Base-by-base conservation (phyloP, 2,888 invertebrate species). In the Caenorhabditis parvicauda region DNA sequence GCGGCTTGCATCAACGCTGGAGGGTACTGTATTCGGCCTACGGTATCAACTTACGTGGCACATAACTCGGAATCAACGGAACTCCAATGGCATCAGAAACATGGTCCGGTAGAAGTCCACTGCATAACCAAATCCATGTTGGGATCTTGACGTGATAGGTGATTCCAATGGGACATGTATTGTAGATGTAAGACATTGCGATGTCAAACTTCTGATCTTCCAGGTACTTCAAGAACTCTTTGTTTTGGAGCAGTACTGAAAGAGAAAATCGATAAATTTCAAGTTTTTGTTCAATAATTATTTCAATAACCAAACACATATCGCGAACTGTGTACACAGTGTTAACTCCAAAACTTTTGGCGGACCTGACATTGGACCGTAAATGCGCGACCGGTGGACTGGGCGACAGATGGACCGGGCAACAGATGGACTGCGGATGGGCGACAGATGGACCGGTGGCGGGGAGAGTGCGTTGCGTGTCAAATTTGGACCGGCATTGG, bases 91-190 rank as follows among this genome's bases (percentile, higher is more conserved):
- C 48, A 5, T 55, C 25, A 3, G 75, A 73, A 5, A 76, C 72
- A 24, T 42, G 58, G 37, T 76, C 76, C 60, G 67, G 51, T n/a
- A 77, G 39, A 22, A 62, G 53, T n/a, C 72, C 73, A 47, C 69
- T 61, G 58, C 72, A 66, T 41, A 76, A 37, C 76, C 76, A 76
- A n/a, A 76, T 68, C 71, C 71, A 75, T 17, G 73, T 65, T 1
- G 72, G 72, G 41, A 76, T 76, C 41, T 72, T 64, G 4, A 70
- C 71, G 7, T 32, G 27, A 48, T 73, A 69, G 39, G 73, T 71
- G 7, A 76, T 47, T 32, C 77, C 77, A 35, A 76, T 58, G 5
- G 75, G 67, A 32, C 77, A 77, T 22, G 61, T 49, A 14, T 66
- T 62, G 46, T 70, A 73, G 53, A 72, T 68, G 53, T 77, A 71